Evolutionary conservation across 1,140 invertebrate genomes (phyloP).

Genomic region (Lepidurus couesii): DNA sequence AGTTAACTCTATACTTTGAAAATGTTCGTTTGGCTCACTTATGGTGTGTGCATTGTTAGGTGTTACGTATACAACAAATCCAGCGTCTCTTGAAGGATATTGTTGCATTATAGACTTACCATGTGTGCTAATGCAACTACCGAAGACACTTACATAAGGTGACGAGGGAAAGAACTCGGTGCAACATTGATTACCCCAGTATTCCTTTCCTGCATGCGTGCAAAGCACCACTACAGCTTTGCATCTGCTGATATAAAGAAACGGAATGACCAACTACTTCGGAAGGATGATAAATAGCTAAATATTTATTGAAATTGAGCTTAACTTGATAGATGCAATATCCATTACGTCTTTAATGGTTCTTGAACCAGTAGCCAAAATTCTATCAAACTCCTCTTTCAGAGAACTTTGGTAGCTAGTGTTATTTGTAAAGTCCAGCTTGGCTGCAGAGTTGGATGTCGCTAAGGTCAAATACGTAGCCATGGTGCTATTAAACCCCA

Average conservation of each 20-base stretch:
- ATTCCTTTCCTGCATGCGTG: background rate
- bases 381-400: background rate
- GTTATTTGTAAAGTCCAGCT: background rate
- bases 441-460: background rate
- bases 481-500: slow-evolving; percentile 33
- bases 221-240: slow-evolving; percentile 22
- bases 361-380: background rate
- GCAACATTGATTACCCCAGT: slow-evolving; percentile 26
- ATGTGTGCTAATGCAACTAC: background rate
- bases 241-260: slow-evolving; percentile 19
- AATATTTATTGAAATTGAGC: background rate
- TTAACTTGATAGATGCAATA: slow-evolving; percentile 24
- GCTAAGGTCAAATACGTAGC: slow-evolving; percentile 27
- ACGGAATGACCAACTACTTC: background rate
- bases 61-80: slow-evolving; percentile 11
- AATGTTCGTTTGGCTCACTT: background rate
- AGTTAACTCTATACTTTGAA: background rate
- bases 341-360: slow-evolving; percentile 22
- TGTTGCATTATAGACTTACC: background rate
- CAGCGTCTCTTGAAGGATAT: slow-evolving; percentile 2
- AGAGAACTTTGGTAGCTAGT: background rate
- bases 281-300: background rate
- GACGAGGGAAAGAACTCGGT: background rate
- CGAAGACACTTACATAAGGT: background rate
- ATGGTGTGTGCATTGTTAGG: background rate